phyloP scores from a whole-genome alignment of 2,797 vertebrate genomes.

The Hypotaenidia philippensis region DNA sequence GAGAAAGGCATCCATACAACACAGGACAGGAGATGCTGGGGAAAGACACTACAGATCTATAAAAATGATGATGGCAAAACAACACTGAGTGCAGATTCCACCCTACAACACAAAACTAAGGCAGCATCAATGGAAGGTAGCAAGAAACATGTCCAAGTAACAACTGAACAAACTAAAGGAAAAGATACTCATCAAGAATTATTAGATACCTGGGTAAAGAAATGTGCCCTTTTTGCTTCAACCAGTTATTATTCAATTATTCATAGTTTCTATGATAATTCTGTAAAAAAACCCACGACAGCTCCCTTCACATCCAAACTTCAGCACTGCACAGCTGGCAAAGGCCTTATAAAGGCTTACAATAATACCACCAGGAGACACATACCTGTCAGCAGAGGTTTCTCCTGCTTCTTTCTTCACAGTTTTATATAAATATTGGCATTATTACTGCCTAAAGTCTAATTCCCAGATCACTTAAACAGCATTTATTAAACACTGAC shows the following conservation, averaged over 20 bases:
- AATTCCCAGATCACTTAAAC: not conserved
- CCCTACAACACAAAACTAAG: not conserved
- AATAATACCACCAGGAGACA: not conserved
- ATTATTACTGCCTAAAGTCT: not conserved
- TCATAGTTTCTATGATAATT: not conserved
- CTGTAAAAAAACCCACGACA: not conserved
- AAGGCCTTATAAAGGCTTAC: slow-evolving; percentile 38
- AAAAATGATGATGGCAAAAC: not conserved
- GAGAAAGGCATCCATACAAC: not conserved
- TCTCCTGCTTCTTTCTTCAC: not conserved
- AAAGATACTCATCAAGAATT: not conserved
- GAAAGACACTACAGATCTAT: not conserved
- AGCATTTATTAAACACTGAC: not conserved
- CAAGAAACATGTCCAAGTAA: not conserved
- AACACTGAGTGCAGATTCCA: not conserved
- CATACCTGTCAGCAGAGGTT: not conserved
- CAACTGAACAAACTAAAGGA: not conserved
- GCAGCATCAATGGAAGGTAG: not conserved
- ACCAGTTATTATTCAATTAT: not conserved
- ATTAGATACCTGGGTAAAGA: not conserved
- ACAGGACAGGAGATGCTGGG: not conserved
- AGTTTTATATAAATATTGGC: not conserved
- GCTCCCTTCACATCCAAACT: not conserved
- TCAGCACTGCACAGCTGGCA: not conserved
- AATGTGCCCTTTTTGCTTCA: not conserved